Evolutionary conservation across 2,113 vertebrate species (phyloP), one percentile per base, ranked within the genome.

Genomic region (Oncorhynchus keta): DNA sequence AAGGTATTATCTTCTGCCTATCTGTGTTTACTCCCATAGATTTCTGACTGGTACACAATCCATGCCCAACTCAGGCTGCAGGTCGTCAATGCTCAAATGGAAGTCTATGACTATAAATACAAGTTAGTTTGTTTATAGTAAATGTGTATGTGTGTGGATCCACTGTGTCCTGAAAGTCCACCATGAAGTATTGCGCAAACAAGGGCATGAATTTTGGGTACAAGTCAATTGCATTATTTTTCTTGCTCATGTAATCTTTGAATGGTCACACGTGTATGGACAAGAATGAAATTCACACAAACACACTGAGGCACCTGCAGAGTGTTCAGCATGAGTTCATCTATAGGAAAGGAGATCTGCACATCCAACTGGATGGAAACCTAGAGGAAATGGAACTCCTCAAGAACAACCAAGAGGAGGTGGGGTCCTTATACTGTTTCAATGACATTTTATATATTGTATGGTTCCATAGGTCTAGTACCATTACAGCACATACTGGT

Each of bases 351-450:
- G 18, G 51, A 18, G 92, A 95, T 78, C 80, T 94, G 82, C 92
- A 94, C 87, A 89, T 90, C 84, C 91, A 94, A 89, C 89, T 93
- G 0, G 92, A 95, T 81, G 88, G 67, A 2, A 82, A 93, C 74
- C 92, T 90, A 48, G 93, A 94, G 68, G 91, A 92, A 75, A 75
- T 93, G 81, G 83, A 90, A 0, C 74, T 88, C 24, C 89, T 94
- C 79, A 94, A 91, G 90, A 94, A 91, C 84, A 91, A 83, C 68
- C 93, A 94, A 0, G 90, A 90, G 20, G 93, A 95, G 88, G 93
- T 78, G 24, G 12, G 76, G 1, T 1, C 16, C 3, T 57, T 5
- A 18, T 20, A 2, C 16, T 13, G 51, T 20, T 20, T 20, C 13
- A 18, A 57, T 57, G 2, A 18, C 51, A 20, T 18, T 13, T 57